Evolutionary conservation across 2,888 invertebrate species (phyloP), one percentile per base, ranked within the genome.

Genomic region (Lepidocyrtinus sp.): DNA sequence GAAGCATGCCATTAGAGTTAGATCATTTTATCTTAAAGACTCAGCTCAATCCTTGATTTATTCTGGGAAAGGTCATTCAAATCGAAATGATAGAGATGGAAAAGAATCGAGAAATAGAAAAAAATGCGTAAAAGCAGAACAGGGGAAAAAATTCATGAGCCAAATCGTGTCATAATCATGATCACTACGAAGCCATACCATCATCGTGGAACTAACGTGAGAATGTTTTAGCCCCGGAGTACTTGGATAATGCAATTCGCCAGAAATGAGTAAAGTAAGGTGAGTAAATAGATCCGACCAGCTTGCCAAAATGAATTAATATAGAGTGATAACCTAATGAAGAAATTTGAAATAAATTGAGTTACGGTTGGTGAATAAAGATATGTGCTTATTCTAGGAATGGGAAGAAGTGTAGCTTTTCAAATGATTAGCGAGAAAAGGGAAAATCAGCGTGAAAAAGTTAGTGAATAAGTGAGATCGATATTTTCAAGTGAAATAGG

Each of bases 1-100:
- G n/a, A n/a, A n/a, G 68, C 81, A 81, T 81, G 62, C 81, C 81
- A 70, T 25, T 21, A n/a, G 73, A 59, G 46, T 81, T 81, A 81
- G 68, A 77, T 81, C 81, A 81, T 74, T 12, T 65, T 26, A 64
- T 72, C 50, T 22, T 45, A 75, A 75, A 67, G 22, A 61, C 27
- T 75, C 22, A 59, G 64, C 64, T 76, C 73, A 61, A 81, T 75
- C 81, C 75, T 75, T 81, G 81, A 76, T 81, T 81, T 81, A 81
- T 81, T 81, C 81, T 81, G 76, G 69, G 76, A 81, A 81, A 81
- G 81, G 81, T 77, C 81, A 81, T 77, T 65, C 72, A 45, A 67
- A 25, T 46, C 46, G 25, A 27, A 21, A 17, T 24, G 24, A 50
- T n/a, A 61, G 45, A 62, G 21, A 26, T 7, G 15, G 25, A 26